Evolutionary conservation across 1,140 invertebrate species (phyloP).

Genomic region (Gonioctena quinquepunctata): DNA sequence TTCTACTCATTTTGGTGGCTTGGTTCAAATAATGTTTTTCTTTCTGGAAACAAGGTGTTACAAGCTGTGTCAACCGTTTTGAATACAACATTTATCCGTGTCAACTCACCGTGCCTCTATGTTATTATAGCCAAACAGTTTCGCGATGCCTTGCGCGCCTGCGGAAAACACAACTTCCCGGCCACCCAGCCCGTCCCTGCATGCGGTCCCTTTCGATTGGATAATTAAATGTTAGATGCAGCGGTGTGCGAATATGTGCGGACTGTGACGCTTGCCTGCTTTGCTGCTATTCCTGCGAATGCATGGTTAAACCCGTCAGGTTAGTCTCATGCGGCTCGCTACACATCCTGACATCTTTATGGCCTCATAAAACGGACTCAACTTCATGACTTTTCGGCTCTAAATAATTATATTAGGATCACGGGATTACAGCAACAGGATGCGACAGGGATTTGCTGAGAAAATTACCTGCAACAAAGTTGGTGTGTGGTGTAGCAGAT

Average conservation of each 20-base stretch:
- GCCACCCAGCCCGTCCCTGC: conserved; percentile 2
- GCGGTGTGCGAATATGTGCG: conserved; percentile 34
- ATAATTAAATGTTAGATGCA: conserved; percentile 44
- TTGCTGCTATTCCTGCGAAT: conserved; percentile 7
- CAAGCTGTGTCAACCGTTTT: too few species aligned
- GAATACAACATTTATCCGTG: too few species aligned
- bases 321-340: conserved; percentile 33
- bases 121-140: too few species aligned
- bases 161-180: too few species aligned
- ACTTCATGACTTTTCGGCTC: conserved; percentile 25
- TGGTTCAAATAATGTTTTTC: too few species aligned
- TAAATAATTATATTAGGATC: conserved; percentile 23
- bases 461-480: not conserved
- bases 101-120: too few species aligned
- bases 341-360: conserved; percentile 38
- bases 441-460: not conserved
- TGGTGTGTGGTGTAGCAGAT: not conserved
- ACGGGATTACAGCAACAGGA: conserved; percentile 4
- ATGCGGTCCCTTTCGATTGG: conserved; percentile 32
- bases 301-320: conserved; percentile 25
- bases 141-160: too few species aligned
- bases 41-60: too few species aligned
- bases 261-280: conserved; percentile 14
- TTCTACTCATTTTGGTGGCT: too few species aligned
- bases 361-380: conserved; percentile 39